Percentiles rank a stretch among this genome's conserved stretches.
These are phyloP conservation scores for Anthrax anthrax DNA, from an alignment of 2,888 invertebrate species.

Conservation along the genomic window DNA sequence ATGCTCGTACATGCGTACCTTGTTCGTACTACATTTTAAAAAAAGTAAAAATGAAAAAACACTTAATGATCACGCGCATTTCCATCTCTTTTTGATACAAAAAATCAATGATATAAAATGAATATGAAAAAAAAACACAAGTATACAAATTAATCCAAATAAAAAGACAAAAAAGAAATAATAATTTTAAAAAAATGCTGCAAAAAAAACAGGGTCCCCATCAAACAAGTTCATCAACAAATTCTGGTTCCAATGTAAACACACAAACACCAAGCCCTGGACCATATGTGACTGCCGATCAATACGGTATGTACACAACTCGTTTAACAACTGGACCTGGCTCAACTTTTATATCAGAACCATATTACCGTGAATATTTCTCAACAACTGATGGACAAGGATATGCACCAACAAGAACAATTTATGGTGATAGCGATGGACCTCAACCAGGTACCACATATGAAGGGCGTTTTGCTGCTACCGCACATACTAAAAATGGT, in stretches of 20 bases:
- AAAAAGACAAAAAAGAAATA: background rate
- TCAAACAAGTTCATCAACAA: constrained; percentile 20
- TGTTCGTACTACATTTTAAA: no score
- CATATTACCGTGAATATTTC: constrained; percentile 65
- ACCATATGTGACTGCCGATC: constrained; percentile 32
- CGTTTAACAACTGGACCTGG: constrained; percentile 28
- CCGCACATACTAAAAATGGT: constrained; percentile 24
- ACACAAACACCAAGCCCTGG: constrained; percentile 35
- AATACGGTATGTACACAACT: constrained; percentile 34
- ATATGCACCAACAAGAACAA: constrained; percentile 29
- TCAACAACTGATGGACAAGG: constrained; percentile 40
- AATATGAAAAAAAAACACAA: background rate
- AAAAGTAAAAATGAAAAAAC: no score
- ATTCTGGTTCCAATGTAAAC: constrained; percentile 25
- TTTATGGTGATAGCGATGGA: constrained; percentile 30
- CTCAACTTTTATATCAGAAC: constrained; percentile 51
- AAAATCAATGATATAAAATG: no score
- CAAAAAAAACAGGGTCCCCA: constrained; percentile 24
- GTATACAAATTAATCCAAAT: background rate
- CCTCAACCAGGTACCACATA: constrained; percentile 29
- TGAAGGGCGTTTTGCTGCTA: constrained; percentile 31
- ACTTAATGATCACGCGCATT: no score
- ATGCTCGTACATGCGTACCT: no score
- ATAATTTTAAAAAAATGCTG: background rate
- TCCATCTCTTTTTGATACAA: no score